Percentiles rank a stretch among this genome's conserved stretches.
Evolutionary conservation across 2,113 vertebrate genomes (phyloP).

Genomic region (Sinosuthora webbiana): DNA sequence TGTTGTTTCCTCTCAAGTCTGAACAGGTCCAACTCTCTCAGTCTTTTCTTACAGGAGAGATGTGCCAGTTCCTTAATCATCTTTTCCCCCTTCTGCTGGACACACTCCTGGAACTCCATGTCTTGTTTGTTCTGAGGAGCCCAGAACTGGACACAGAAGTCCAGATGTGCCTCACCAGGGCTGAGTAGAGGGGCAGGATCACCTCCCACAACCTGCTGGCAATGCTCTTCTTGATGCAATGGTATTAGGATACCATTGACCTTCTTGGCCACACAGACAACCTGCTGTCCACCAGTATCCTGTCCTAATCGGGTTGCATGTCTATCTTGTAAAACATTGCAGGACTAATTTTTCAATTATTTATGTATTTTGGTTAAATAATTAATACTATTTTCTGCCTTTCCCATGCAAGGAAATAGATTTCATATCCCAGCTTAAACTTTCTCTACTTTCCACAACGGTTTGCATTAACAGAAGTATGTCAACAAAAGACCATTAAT

Average conservation of each 20-base stretch:
- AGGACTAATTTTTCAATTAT: neutral
- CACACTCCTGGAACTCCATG: rapidly evolving
- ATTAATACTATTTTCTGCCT: neutral
- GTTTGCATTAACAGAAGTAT: neutral
- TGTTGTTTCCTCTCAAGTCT: neutral
- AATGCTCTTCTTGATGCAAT: rapidly evolving
- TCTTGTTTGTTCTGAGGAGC: rapidly evolving
- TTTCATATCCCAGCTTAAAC: neutral
- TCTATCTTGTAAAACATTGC: neutral
- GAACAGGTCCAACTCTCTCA: neutral
- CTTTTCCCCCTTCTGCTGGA: neutral
- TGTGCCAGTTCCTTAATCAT: too few relatives aligned
- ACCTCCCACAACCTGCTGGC: rapidly evolving
- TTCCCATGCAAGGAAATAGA: neutral
- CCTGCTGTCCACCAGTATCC: neutral
- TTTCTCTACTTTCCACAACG: neutral
- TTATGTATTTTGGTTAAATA: neutral
- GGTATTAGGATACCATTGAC: neutral
- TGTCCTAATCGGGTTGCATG: neutral
- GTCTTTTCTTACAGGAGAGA: neutral
- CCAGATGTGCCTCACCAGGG: too few relatives aligned
- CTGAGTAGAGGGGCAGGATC: neutral
- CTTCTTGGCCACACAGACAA: neutral
- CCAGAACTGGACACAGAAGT: neutral
- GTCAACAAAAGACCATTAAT: neutral